These are phyloP conservation scores for Dendrophyllia cribrosa DNA, from an alignment of 64 coral and sea anemone genomes.

Conservation along the genomic window DNA sequence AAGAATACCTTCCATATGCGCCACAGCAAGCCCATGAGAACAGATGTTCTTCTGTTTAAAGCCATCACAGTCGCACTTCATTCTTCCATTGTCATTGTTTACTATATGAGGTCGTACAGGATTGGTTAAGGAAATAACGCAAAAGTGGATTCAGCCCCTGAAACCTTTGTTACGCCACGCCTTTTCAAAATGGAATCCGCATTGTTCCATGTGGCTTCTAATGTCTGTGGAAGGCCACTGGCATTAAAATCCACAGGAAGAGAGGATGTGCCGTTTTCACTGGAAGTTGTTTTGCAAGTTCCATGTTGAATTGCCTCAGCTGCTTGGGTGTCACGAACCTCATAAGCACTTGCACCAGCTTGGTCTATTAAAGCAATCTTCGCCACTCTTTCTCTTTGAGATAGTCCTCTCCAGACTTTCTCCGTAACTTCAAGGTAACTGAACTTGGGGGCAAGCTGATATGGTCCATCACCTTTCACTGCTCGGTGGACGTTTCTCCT, in stretches of 20 bases:
- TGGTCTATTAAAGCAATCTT: slow-evolving; percentile 27
- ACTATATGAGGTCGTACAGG: slow-evolving; percentile 61
- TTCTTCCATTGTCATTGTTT: neutral
- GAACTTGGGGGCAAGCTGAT: slow-evolving; percentile 44
- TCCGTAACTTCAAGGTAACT: slow-evolving; percentile 46
- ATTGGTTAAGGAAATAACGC: slow-evolving; percentile 64
- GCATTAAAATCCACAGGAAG: slow-evolving; percentile 22
- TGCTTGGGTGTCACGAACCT: neutral
- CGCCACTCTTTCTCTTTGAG: neutral
- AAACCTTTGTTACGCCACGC: slow-evolving; percentile 54
- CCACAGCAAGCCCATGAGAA: slow-evolving; percentile 56
- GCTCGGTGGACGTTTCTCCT: slow-evolving; percentile 54
- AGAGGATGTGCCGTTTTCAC: neutral
- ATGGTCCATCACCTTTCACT: slow-evolving; percentile 52
- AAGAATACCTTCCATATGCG: neutral
- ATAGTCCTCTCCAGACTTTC: slow-evolving; percentile 39
- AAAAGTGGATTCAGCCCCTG: slow-evolving; percentile 46
- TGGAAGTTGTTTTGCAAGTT: neutral
- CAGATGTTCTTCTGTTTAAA: slow-evolving; percentile 49
- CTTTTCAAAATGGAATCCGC: slow-evolving; percentile 58
- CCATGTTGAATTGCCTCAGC: neutral
- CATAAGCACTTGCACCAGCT: neutral
- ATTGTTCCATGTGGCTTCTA: slow-evolving; percentile 42
- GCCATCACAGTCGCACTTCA: slow-evolving; percentile 52
- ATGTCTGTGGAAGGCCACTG: slow-evolving; percentile 50